Conservation (phyloP, 2,797 vertebrate species). For the Sarcophilus harrisii region DNA sequence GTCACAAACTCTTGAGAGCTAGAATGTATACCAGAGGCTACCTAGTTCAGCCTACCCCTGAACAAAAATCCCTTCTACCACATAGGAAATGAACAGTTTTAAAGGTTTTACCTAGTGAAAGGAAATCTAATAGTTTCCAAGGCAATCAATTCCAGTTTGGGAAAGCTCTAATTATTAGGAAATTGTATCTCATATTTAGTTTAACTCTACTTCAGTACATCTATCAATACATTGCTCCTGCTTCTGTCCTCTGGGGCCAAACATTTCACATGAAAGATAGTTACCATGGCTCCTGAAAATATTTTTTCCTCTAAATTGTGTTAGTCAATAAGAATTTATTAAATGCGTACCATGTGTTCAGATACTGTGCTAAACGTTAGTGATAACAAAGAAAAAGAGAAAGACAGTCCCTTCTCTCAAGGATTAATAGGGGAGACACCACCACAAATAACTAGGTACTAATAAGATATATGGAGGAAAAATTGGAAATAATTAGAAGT, state of each 20-base stretch:
- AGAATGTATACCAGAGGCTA: background rate
- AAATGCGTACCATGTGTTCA: background rate
- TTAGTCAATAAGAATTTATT: background rate
- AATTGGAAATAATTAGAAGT: background rate
- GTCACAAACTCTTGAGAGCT: constrained; percentile 5
- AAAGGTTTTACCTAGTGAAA: background rate
- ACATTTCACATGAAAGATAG: background rate
- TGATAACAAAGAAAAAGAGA: background rate
- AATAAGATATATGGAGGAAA: background rate
- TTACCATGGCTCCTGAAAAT: background rate
- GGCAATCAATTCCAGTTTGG: background rate
- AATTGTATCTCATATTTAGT: background rate
- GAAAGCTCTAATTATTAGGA: background rate
- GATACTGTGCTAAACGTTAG: background rate
- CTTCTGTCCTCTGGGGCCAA: background rate
- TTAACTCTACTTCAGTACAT: background rate
- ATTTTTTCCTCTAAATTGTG: background rate
- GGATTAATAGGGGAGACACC: background rate
- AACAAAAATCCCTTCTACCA: background rate
- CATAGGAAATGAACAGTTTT: background rate
- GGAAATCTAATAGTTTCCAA: background rate
- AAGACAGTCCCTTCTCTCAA: background rate
- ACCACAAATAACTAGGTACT: background rate
- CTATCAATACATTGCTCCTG: background rate
- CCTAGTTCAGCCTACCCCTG: background rate